Evolutionary conservation across 2,113 vertebrate species (phyloP).

Genomic region (Serilophus lunatus): DNA sequence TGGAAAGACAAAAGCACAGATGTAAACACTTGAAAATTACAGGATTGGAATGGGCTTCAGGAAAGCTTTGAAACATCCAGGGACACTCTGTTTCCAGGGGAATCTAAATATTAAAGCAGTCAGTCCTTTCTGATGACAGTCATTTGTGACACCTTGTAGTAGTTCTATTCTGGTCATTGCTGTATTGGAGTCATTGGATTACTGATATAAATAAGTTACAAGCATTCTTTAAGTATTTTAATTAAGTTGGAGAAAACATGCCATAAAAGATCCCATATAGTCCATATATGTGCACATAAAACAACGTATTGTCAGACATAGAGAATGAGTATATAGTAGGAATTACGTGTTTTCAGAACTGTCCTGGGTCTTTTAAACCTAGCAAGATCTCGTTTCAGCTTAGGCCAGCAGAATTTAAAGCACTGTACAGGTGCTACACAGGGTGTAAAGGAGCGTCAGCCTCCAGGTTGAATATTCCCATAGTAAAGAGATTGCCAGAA

Average conservation of each 20-base stretch:
- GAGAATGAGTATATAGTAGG: background rate
- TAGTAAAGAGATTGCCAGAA: background rate
- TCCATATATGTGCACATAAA: background rate
- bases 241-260: background rate
- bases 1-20: background rate
- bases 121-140: background rate
- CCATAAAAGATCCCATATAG: background rate
- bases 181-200: background rate
- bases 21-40: background rate
- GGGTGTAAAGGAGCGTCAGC: background rate
- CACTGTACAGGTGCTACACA: background rate
- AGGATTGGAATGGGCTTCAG: background rate
- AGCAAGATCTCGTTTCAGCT: background rate
- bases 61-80: background rate
- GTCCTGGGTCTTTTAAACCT: background rate
- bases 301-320: background rate
- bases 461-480: background rate
- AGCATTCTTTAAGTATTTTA: background rate
- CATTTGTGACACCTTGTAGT: background rate
- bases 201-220: rapidly evolving
- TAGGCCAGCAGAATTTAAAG: background rate
- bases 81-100: background rate
- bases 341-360: background rate
- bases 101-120: background rate
- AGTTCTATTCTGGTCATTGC: background rate